Conservation (phyloP, 2,888 invertebrate species). For the Thymelicus lineola region DNA sequence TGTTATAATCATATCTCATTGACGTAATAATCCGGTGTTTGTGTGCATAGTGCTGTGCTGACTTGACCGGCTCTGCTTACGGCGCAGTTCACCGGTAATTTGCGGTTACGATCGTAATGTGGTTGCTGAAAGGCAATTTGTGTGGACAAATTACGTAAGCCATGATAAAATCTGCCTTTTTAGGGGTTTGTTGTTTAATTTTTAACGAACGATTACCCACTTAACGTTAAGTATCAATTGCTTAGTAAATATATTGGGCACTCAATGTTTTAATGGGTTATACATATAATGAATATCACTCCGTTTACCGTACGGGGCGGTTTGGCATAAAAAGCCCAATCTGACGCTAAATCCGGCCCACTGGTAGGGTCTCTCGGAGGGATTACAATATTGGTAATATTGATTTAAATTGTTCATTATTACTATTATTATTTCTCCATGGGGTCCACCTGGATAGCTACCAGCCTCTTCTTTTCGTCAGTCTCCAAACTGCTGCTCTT, state of each 20-base stretch:
- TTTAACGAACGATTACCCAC: background rate
- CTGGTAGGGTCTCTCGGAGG: no score
- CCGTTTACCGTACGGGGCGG: no score
- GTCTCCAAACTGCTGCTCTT: no score
- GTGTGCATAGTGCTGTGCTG: slow-evolving; percentile 17
- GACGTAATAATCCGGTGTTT: slow-evolving; percentile 10
- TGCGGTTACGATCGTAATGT: slow-evolving; percentile 28
- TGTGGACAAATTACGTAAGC: slow-evolving; percentile 23
- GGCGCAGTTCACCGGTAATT: slow-evolving; percentile 33
- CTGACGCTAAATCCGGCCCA: no score
- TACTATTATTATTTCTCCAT: no score
- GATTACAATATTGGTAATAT: no score
- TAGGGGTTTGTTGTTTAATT: slow-evolving; percentile 17
- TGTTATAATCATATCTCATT: background rate
- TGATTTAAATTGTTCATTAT: no score
- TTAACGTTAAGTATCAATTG: background rate
- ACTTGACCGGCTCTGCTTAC: slow-evolving; percentile 27
- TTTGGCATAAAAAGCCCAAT: no score
- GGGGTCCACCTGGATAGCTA: no score
- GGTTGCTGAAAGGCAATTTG: slow-evolving; percentile 31
- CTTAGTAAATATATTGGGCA: background rate
- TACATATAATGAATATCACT: no score
- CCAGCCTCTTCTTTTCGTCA: no score
- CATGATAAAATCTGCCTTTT: slow-evolving; percentile 5
- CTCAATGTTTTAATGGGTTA: no score